These are phyloP conservation scores for Phania funesta DNA, from an alignment of 2,888 invertebrate species.

Conservation along the genomic window DNA sequence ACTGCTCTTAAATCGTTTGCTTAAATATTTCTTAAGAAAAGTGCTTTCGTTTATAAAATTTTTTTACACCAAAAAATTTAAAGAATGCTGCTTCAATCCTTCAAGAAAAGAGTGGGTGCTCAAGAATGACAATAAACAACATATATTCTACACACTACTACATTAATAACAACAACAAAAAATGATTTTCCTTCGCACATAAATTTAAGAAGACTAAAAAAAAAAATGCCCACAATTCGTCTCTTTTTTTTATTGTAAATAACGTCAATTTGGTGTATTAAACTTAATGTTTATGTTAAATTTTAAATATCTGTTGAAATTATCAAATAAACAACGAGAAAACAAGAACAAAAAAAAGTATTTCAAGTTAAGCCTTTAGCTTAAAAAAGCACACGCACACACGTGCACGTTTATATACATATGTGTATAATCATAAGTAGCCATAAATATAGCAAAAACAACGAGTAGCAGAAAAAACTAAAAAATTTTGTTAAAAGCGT, in stretches of 20 bases:
- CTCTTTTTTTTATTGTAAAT: constrained; percentile 17
- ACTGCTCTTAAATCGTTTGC: neutral
- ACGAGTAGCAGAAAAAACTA: constrained; percentile 7
- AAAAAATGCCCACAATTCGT: neutral
- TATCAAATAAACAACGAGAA: constrained; percentile 50
- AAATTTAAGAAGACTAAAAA: constrained; percentile 49
- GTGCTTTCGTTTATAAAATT: neutral
- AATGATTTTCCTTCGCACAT: constrained; percentile 46
- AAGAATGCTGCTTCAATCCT: constrained; percentile 60
- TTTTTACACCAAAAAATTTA: constrained; percentile 42
- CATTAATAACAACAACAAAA: constrained; percentile 25
- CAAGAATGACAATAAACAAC: constrained; percentile 36
- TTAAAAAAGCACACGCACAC: constrained; percentile 23
- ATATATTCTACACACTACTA: constrained; percentile 42
- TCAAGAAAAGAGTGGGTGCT: neutral
- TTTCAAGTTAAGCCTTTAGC: constrained; percentile 46
- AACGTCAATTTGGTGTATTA: constrained; percentile 47
- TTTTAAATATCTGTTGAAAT: constrained; percentile 66
- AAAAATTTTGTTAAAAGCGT: constrained; percentile 53
- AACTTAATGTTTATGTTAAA: constrained; percentile 66
- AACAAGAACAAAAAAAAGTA: neutral
- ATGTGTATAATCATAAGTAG: constrained; percentile 55
- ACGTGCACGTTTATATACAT: neutral
- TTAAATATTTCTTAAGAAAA: neutral
- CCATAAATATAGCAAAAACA: constrained; percentile 49